A percentile compares a stretch with the other conserved stretches of the same genome.
Evolutionary conservation across 2,888 invertebrate genomes (phyloP).

Genomic region (Asteroscopus sphinx): DNA sequence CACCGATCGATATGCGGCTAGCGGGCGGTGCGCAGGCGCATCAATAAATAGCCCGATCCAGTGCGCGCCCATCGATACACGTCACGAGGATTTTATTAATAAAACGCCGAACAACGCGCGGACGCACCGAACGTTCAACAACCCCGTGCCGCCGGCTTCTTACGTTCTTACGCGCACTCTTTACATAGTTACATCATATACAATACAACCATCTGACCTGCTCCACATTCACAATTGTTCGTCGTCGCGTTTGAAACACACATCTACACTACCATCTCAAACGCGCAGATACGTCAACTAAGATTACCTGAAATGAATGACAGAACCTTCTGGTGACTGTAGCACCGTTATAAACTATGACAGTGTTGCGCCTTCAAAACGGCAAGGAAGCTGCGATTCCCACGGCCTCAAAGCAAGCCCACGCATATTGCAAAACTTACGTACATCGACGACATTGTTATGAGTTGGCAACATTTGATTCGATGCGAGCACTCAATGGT

Average conservation of each 20-base stretch:
- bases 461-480: constrained; percentile 54
- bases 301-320: constrained; percentile 46
- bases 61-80: constrained; percentile 82
- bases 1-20: constrained; percentile 70
- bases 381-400: constrained; percentile 74
- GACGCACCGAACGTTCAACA: constrained; percentile 82
- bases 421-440: constrained; percentile 70
- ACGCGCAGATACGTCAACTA: constrained; percentile 12
- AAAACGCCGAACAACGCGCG: constrained; percentile 81
- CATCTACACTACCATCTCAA: constrained; percentile 29
- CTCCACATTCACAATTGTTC: constrained; percentile 64
- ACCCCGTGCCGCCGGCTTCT: constrained; percentile 76
- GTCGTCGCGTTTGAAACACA: constrained; percentile 44
- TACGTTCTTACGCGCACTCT: constrained; percentile 73
- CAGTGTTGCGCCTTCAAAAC: constrained; percentile 59
- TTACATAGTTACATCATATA: constrained; percentile 74
- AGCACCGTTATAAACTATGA: constrained; percentile 76
- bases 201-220: constrained; percentile 63
- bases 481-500: constrained; percentile 47
- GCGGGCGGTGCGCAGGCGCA: constrained; percentile 75
- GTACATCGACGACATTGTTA: constrained; percentile 68
- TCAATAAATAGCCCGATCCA: constrained; percentile 85
- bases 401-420: constrained; percentile 78
- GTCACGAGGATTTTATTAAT: constrained; percentile 88
- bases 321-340: constrained; percentile 58